phyloP scores from a whole-genome alignment of 2,113 vertebrate species.

The Melanostigma gelatinosum region DNA sequence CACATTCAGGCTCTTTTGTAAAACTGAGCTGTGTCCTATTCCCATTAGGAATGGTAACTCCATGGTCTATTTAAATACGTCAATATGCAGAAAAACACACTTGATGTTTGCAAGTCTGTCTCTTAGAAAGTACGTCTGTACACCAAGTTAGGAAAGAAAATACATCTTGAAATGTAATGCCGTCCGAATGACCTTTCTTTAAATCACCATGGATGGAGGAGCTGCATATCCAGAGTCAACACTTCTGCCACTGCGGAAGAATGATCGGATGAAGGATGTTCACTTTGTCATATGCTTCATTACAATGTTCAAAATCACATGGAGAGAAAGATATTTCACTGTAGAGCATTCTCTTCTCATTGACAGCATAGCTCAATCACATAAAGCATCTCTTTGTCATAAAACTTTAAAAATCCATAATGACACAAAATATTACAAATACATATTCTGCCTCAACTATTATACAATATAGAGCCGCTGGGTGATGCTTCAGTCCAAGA shows the following conservation, averaged over 20 bases:
- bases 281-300: slow-evolving; percentile 43
- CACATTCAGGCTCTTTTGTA: not conserved
- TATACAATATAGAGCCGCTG: slow-evolving; percentile 52
- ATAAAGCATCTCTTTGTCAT: slow-evolving; percentile 61
- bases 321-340: slow-evolving; percentile 48
- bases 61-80: not conserved
- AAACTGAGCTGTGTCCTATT: not conserved
- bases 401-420: slow-evolving; percentile 57
- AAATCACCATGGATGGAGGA: slow-evolving; percentile 1
- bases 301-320: slow-evolving; percentile 53
- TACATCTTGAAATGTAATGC: not conserved
- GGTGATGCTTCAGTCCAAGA: slow-evolving; percentile 31
- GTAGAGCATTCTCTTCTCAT: slow-evolving; percentile 59
- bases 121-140: not conserved
- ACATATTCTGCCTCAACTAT: slow-evolving; percentile 38
- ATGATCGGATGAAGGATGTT: not conserved
- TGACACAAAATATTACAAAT: slow-evolving; percentile 62
- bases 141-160: no score
- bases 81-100: not conserved
- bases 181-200: not conserved
- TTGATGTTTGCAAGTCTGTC: not conserved
- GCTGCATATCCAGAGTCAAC: slow-evolving; percentile 6
- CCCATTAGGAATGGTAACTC: not conserved
- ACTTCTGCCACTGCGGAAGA: slow-evolving; percentile 5
- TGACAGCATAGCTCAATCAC: slow-evolving; percentile 48